Conservation (phyloP, 2,113 vertebrate genomes). For the Bagarius yarrelli region DNA sequence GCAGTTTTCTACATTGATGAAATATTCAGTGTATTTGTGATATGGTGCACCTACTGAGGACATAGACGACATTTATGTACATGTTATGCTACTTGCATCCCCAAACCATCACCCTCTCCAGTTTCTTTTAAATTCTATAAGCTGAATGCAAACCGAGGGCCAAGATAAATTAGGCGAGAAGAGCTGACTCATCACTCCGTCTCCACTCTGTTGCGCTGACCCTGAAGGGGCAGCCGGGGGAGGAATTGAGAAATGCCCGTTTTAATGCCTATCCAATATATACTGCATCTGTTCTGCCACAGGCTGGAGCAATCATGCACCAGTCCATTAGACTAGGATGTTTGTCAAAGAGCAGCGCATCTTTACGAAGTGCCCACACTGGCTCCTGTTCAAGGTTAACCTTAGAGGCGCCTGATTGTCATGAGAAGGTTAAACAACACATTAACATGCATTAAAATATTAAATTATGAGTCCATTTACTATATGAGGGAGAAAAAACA, state of each 20-base stretch:
- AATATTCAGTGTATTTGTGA: conserved; percentile 49
- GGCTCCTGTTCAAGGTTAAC: conserved; percentile 86
- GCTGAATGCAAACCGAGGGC: conserved; percentile 79
- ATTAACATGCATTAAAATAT: conserved; percentile 82
- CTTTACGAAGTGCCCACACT: conserved; percentile 81
- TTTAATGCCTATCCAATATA: conserved; percentile 97
- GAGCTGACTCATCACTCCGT: conserved; percentile 87
- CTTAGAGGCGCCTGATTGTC: conserved; percentile 77
- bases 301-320: conserved; percentile 85
- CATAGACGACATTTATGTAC: conserved; percentile 22
- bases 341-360: conserved; percentile 84
- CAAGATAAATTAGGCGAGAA: conserved; percentile 71
- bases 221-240: conserved; percentile 81
- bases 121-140: conserved; percentile 60
- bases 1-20: conserved; percentile 44
- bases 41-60: conserved; percentile 38
- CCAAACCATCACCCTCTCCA: conserved; percentile 19
- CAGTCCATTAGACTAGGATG: conserved; percentile 87
- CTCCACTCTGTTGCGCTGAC: conserved; percentile 89
- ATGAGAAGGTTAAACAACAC: conserved; percentile 79
- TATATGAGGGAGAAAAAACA: conserved; percentile 78
- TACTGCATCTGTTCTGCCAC: conserved; percentile 85
- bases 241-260: conserved; percentile 89
- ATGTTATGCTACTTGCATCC: conserved; percentile 3
- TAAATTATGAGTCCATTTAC: conserved; percentile 79